Conservation (phyloP, 1,140 invertebrate species). For the Drosophila simulans region DNA sequence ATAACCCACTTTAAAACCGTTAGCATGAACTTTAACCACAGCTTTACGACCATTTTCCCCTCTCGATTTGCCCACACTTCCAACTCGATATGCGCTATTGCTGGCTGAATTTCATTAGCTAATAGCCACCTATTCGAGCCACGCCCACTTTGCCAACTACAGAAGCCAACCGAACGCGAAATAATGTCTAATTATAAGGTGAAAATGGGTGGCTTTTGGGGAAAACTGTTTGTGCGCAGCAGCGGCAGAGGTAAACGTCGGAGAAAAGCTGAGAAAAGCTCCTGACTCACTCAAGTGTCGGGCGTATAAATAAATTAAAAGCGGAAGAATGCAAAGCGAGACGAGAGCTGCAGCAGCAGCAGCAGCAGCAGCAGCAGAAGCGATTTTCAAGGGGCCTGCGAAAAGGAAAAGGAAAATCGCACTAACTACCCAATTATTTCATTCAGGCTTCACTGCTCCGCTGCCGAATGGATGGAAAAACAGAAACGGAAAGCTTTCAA, state of each 20-base stretch:
- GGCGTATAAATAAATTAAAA: slow-evolving; percentile 70
- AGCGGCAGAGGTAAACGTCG: slow-evolving; percentile 7
- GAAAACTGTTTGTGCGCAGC: slow-evolving; percentile 52
- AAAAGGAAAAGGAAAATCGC: slow-evolving; percentile 56
- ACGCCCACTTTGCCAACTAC: slow-evolving; percentile 44
- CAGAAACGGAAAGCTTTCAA: slow-evolving; percentile 47
- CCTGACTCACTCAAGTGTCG: slow-evolving; percentile 41
- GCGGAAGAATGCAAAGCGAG: slow-evolving; percentile 49
- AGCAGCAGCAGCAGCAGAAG: slow-evolving; percentile 6
- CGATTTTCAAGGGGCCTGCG: slow-evolving; percentile 25
- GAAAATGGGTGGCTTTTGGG: slow-evolving; percentile 12
- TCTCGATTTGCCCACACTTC: background rate
- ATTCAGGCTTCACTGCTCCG: slow-evolving; percentile 80
- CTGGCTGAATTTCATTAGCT: slow-evolving; percentile 36
- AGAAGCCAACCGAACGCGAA: slow-evolving; percentile 49
- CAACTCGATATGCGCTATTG: background rate
- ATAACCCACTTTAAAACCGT: too few species aligned
- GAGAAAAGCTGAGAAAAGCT: slow-evolving; percentile 25
- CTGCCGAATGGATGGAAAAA: slow-evolving; percentile 33
- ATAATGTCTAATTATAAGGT: slow-evolving; percentile 61
- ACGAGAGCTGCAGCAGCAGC: background rate
- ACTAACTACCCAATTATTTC: slow-evolving; percentile 84
- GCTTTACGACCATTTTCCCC: background rate
- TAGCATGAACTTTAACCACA: too few species aligned
- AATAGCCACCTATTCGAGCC: slow-evolving; percentile 35